Base-by-base conservation (phyloP, 2,113 vertebrate genomes). In the Podocnemis expansa region DNA sequence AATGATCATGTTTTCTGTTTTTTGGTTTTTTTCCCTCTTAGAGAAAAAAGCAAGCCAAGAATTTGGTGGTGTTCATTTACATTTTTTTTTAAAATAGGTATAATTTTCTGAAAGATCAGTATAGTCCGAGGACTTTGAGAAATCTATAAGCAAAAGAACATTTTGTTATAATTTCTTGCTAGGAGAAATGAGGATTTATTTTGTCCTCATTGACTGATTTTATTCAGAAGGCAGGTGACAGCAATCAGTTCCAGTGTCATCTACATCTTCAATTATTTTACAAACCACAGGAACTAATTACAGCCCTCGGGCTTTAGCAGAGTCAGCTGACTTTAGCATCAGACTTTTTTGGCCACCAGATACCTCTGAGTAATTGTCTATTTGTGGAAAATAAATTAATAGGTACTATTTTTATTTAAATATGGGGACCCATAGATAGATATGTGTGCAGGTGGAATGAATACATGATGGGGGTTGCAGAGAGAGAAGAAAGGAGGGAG, bases 331-430 rank as follows among this genome's bases (percentile, higher is more conserved):
- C 75, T 96, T 94, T 91, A 96, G 94, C 97, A 96, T 95, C 91
- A 78, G 70, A 92, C 92, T 93, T 88, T 96, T 94, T 93, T 95
- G 93, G 96, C 94, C 82, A 2, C 51, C 82, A 93, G 19, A 0
- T 94, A 89, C 95, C 88, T 97, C 96, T 97, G 97, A 97, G 90
- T 97, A 97, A 97, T 97, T 96, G 93, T 94, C 96, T 97, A 97
- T 97, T 97, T 97, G 89, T 96, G 88, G 89, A 97, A 96, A 97
- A 96, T 97, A 97, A 97, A 97, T 97, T 97, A 97, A 97, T 87
- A 97, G 78, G 90, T 93, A 91, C 96, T 96, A 87, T 95, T 97
- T 96, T 91, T 95, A 86, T 81, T 92, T 91, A 22, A 56, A 84
- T 86, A 84, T 92, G 55, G 63, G 47, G 80, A 89, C 87, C 85